These are phyloP conservation scores for Varanus komodoensis DNA, from an alignment of 2,113 vertebrate species.

Conservation along the genomic window DNA sequence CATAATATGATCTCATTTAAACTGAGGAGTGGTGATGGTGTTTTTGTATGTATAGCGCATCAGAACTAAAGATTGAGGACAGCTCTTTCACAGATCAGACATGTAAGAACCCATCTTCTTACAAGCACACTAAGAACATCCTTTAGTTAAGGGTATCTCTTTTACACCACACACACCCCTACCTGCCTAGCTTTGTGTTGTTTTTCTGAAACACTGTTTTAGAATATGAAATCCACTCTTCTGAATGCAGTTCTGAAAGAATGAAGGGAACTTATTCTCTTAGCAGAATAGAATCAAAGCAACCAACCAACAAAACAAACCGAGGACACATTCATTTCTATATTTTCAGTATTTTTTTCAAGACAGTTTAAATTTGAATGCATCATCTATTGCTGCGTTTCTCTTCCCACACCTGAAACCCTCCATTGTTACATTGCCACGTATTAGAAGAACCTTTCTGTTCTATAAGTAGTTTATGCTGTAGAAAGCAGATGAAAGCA, in stretches of 20 bases:
- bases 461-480: not conserved
- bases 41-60: not conserved
- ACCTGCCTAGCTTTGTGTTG: not conserved
- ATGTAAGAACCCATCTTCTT: not conserved
- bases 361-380: not conserved
- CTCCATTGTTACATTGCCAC: no score
- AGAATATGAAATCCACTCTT: not conserved
- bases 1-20: slow-evolving; percentile 52
- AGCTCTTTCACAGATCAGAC: slow-evolving; percentile 19
- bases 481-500: not conserved
- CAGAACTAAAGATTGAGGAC: slow-evolving; percentile 3
- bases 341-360: not conserved
- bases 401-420: not conserved
- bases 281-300: not conserved
- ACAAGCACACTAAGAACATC: no score
- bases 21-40: slow-evolving; percentile 50
- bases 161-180: not conserved
- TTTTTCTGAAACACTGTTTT: not conserved
- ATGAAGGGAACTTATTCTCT: not conserved
- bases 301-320: not conserved
- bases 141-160: not conserved
- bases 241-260: not conserved
- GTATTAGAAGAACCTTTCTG: not conserved
- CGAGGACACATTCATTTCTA: not conserved
- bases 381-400: not conserved